These are phyloP conservation scores for Prunella strophiata DNA, from an alignment of 2,797 vertebrate species.

Conservation along the genomic window DNA sequence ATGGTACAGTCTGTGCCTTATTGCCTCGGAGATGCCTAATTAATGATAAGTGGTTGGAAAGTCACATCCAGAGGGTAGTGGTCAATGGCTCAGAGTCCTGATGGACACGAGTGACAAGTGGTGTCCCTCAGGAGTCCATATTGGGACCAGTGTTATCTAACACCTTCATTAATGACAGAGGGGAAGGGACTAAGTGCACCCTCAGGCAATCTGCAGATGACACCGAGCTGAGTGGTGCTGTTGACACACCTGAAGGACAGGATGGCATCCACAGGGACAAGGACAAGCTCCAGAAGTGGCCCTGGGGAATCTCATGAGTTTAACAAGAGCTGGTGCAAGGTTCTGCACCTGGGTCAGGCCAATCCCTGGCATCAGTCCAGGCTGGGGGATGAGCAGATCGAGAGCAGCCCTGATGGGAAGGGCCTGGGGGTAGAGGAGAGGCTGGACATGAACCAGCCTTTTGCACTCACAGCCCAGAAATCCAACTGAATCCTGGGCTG, in stretches of 20 bases:
- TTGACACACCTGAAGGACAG: not conserved
- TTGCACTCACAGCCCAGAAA: not conserved
- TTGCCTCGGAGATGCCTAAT: not conserved
- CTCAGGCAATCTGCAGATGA: not conserved
- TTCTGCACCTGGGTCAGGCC: not conserved
- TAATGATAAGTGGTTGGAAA: not conserved
- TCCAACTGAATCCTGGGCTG: not conserved
- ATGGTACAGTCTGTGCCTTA: not conserved
- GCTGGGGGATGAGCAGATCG: fast-evolving
- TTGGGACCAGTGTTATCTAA: not conserved
- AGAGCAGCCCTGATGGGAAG: not conserved
- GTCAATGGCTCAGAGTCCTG: not conserved
- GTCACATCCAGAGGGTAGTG: not conserved
- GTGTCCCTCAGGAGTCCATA: not conserved
- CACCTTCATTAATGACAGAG: not conserved
- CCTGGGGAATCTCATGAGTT: not conserved
- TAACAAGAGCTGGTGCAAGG: not conserved
- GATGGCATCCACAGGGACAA: not conserved
- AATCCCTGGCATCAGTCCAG: not conserved
- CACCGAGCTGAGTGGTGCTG: not conserved
- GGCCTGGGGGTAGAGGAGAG: not conserved
- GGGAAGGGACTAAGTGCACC: fast-evolving
- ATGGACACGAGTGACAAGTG: not conserved
- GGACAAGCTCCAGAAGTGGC: not conserved
- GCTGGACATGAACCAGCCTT: not conserved